Evolutionary conservation across 2,888 invertebrate species (phyloP), one percentile per base, ranked within the genome.

Genomic region (Eristalinus sepulchralis): DNA sequence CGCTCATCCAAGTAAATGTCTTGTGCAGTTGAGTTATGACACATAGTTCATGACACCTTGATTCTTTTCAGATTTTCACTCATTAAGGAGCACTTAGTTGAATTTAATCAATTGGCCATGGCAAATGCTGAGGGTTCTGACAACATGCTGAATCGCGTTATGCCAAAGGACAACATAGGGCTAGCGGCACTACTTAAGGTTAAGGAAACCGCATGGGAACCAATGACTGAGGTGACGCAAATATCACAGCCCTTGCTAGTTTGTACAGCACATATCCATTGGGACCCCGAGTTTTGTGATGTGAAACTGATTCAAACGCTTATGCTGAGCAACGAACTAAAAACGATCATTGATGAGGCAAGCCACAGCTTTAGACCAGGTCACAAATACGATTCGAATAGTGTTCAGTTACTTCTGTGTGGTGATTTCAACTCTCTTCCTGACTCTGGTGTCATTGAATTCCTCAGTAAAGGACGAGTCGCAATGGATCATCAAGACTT

Each of bases 211-310:
- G 98, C 98, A 10, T 99, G 98, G 97, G 97, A 97, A 94, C 96
- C 96, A 83, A 91, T 96, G 90, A 96, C 97, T 70, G 97, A 98
- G 91, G 94, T 95, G 89, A 95, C 95, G 87, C 96, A 95, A 93
- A 94, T 96, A 89, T 95, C 95, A 89, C 97, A 97, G 91, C 97
- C 97, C 22, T 94, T 99, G 85, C 94, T 99, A 83, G 98, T 99
- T 70, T 98, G 99, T 93, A 99, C 99, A 34, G 99, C 99, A 39
- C 99, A 99, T 93, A 98, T 99, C 90, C 99, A 99, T 93, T 99
- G 99, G 99, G 99, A 99, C 94, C 99, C 99, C 0, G 99, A 99
- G 94, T 99, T 96, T 93, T 98, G 99, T 92, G 99, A 99, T 93
- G 99, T 99, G 64, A 99, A 99, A 93, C 95, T 99, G 63, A 98